phyloP scores from a whole-genome alignment of 2,797 vertebrate species.

The Falco berigora region DNA sequence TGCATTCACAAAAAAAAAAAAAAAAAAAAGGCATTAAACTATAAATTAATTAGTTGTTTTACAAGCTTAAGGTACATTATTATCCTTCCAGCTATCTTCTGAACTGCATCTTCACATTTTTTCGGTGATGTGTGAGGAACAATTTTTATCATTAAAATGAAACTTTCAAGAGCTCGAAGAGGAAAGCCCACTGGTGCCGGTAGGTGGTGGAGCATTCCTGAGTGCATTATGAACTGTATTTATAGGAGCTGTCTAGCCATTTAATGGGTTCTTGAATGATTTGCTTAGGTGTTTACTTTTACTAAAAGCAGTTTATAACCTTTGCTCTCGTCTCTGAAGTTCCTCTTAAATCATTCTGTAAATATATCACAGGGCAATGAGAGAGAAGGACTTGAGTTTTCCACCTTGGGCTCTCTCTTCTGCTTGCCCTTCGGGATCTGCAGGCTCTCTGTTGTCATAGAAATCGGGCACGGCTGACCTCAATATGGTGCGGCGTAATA shows the following conservation, averaged over 20 bases:
- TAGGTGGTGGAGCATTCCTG: conserved; percentile 2
- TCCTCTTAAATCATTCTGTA: conserved; percentile 43
- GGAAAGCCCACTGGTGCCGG: not conserved
- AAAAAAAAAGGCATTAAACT: not conserved
- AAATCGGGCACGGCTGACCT: conserved; percentile 8
- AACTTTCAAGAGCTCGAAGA: not conserved
- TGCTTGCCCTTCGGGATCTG: not conserved
- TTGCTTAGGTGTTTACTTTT: conserved; percentile 44
- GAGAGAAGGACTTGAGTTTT: not conserved
- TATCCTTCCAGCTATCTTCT: not conserved
- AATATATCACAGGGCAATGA: not conserved
- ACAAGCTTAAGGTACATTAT: not conserved
- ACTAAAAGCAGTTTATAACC: conserved; percentile 46
- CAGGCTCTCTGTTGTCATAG: not conserved
- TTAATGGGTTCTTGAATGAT: conserved; percentile 46
- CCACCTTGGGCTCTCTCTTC: not conserved
- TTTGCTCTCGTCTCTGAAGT: conserved; percentile 11
- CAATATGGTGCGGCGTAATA: not conserved
- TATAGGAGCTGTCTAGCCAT: conserved; percentile 12
- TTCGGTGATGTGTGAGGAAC: not conserved
- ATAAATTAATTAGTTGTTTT: conserved; percentile 13
- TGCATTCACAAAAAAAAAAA: not conserved
- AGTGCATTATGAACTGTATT: conserved; percentile 34
- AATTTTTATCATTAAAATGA: conserved; percentile 3
- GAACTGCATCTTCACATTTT: not conserved